These are phyloP conservation scores for Leistus spinibarbis DNA, from an alignment of 2,888 invertebrate genomes.

Conservation along the genomic window DNA sequence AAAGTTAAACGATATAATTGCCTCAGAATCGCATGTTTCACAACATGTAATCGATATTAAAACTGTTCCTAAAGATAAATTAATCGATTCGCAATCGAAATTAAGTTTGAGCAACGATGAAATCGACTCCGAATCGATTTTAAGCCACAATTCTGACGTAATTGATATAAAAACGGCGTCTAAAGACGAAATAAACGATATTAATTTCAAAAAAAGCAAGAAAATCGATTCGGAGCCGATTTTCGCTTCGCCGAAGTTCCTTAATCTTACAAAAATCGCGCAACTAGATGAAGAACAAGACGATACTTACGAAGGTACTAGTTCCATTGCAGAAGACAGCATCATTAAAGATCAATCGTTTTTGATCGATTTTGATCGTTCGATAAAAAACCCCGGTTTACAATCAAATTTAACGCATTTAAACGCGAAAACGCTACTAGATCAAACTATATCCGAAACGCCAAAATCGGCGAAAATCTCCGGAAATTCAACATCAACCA, in stretches of 20 bases:
- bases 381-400: constrained; percentile 1
- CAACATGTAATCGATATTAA: constrained; percentile 26
- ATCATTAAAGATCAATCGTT: constrained; percentile 25
- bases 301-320: constrained; percentile 50
- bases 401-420: background rate
- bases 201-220: background rate
- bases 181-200: constrained; percentile 4
- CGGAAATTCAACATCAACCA: background rate
- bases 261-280: background rate
- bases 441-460: background rate
- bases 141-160: no score
- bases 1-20: no score
- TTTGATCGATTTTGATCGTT: constrained; percentile 39
- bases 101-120: background rate
- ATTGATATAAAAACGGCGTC: constrained; percentile 22
- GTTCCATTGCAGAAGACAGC: constrained; percentile 50
- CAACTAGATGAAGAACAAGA: constrained; percentile 39
- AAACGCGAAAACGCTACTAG: background rate
- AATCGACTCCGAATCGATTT: background rate
- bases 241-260: background rate
- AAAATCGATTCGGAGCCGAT: background rate
- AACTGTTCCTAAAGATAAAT: background rate
- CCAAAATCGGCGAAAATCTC: background rate
- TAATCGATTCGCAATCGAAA: background rate
- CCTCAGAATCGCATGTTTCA: no score